These are phyloP conservation scores for Calosoma granatense DNA, from an alignment of 1,140 invertebrate species.

Conservation along the genomic window DNA sequence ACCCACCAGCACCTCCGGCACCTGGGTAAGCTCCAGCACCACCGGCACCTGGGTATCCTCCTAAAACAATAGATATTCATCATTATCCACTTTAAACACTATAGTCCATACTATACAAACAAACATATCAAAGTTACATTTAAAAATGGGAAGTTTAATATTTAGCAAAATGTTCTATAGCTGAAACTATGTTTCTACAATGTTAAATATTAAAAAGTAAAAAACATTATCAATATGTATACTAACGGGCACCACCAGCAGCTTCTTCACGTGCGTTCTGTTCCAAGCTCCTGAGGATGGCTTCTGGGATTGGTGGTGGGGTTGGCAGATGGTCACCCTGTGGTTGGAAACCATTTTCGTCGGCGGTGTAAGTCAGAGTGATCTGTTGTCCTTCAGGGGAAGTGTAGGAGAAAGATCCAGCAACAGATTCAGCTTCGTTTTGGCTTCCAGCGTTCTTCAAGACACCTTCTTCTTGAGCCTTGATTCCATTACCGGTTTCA, in stretches of 20 bases:
- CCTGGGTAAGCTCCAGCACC: neutral
- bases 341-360: constrained; percentile 49
- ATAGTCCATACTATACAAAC: too few species aligned
- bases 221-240: too few species aligned
- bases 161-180: constrained; percentile 27
- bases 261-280: constrained; percentile 33
- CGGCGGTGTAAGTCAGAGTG: constrained; percentile 32
- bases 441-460: constrained; percentile 17
- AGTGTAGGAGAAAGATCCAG: constrained; percentile 36
- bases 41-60: neutral
- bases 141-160: constrained; percentile 34
- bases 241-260: constrained; percentile 13
- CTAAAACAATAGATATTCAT: too few species aligned
- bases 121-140: too few species aligned
- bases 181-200: constrained; percentile 13
- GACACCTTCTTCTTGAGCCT: constrained; percentile 18
- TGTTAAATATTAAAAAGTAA: too few species aligned
- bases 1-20: neutral
- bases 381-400: constrained; percentile 33
- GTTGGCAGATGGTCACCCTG: constrained; percentile 64
- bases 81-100: too few species aligned
- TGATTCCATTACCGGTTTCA: constrained; percentile 33
- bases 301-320: constrained; percentile 59
- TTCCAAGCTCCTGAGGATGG: constrained; percentile 31
- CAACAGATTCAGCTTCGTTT: constrained; percentile 47